Percentiles rank a stretch among this genome's conserved stretches.
Conservation (phyloP, 35 echinoderm and acorn worm species). For the Patiria miniata region DNA sequence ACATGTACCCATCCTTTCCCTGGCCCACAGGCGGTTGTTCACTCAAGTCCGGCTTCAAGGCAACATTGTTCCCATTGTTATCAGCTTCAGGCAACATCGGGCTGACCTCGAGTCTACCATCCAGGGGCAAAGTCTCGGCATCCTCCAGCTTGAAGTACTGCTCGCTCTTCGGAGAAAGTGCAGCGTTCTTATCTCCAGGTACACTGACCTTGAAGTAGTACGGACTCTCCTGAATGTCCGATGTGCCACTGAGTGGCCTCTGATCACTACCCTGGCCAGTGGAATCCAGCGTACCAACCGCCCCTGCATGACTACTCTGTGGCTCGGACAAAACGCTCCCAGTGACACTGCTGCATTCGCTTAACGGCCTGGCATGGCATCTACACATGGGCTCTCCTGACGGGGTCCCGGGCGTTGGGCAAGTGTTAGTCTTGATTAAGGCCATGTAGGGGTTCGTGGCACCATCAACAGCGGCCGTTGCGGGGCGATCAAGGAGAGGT, state of each 20-base stretch:
- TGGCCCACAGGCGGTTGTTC: too few species aligned
- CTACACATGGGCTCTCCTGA: background rate
- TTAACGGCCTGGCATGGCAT: background rate
- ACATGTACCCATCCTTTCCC: too few species aligned
- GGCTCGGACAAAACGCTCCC: background rate
- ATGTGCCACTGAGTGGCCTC: background rate
- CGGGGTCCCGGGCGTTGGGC: background rate
- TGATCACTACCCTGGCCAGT: background rate
- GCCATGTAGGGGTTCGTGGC: background rate
- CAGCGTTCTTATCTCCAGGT: too few species aligned
- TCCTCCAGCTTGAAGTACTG: conserved; percentile 12
- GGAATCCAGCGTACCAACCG: background rate
- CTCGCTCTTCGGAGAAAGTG: background rate
- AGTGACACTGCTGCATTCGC: conserved; percentile 11
- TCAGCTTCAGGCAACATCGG: background rate
- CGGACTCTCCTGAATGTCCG: background rate
- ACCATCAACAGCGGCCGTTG: background rate
- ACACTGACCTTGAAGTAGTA: background rate
- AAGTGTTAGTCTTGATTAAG: conserved; percentile 9
- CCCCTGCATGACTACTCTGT: background rate
- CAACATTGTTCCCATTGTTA: conserved; percentile 7
- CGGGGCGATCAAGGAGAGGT: background rate
- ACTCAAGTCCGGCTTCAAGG: too few species aligned
- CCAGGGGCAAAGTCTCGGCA: background rate
- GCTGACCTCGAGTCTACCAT: background rate